Evolutionary conservation across 2,888 invertebrate genomes (phyloP).

Genomic region (Mimachlamys varia): DNA sequence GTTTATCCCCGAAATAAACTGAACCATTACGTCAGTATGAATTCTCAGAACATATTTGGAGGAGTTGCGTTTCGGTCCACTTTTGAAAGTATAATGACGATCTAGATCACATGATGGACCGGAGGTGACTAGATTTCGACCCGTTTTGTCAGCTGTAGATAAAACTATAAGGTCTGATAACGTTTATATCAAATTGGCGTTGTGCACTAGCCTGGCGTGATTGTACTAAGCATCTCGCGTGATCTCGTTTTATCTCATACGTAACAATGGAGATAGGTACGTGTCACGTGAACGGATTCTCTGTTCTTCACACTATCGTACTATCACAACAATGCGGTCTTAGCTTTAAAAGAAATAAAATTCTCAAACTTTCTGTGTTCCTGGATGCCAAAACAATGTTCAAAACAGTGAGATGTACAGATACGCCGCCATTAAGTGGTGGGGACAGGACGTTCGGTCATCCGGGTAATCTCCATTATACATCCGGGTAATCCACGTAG

Average conservation of each 20-base stretch:
- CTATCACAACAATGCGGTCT: constrained; percentile 10
- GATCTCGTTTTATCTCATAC: background rate
- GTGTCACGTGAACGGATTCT: background rate
- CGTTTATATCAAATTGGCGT: constrained; percentile 5
- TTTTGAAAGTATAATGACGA: background rate
- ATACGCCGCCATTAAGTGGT: constrained; percentile 19
- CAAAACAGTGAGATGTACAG: constrained; percentile 1
- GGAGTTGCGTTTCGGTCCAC: background rate
- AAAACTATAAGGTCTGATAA: background rate
- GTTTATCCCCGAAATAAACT: too few species aligned
- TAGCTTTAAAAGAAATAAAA: background rate
- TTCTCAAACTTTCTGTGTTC: background rate
- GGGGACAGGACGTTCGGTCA: background rate
- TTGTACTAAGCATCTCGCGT: constrained; percentile 3
- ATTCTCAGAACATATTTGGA: background rate
- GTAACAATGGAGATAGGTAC: background rate
- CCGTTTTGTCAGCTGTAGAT: background rate
- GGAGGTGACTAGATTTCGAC: background rate
- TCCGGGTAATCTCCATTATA: background rate
- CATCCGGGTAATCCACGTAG: constrained; percentile 18
- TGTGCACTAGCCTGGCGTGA: constrained; percentile 9
- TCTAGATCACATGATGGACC: background rate
- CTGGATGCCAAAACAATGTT: constrained; percentile 29
- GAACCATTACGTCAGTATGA: background rate
- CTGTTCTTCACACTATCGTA: constrained; percentile 12